phyloP scores from a whole-genome alignment of 2,113 vertebrate genomes.

The Physeter macrocephalus region DNA sequence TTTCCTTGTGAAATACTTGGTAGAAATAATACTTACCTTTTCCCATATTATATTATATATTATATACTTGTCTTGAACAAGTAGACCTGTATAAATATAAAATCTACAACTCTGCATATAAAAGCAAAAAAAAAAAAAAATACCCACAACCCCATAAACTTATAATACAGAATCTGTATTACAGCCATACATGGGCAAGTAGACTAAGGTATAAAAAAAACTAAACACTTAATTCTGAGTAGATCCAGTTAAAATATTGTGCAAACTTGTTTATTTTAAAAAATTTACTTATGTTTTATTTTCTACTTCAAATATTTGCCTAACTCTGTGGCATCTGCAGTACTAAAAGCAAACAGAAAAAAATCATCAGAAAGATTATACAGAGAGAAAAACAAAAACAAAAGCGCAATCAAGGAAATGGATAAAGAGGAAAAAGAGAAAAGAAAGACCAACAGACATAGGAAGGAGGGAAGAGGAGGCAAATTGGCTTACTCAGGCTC shows the following conservation, averaged over 20 bases:
- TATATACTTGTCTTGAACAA: background rate
- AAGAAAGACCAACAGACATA: conserved; percentile 57
- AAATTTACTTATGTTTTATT: conserved; percentile 19
- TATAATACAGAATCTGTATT: background rate
- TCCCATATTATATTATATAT: background rate
- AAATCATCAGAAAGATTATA: background rate
- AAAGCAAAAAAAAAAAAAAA: background rate
- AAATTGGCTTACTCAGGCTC: conserved; percentile 66
- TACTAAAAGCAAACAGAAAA: background rate
- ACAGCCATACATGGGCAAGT: background rate
- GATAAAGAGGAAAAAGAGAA: conserved; percentile 55
- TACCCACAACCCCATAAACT: background rate
- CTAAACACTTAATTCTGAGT: background rate
- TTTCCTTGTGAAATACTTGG: background rate
- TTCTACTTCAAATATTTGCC: conserved; percentile 9
- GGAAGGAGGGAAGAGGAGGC: conserved; percentile 33
- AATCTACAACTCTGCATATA: background rate
- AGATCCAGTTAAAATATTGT: background rate
- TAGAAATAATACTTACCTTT: background rate
- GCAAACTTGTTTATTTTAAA: background rate
- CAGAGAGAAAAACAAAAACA: background rate
- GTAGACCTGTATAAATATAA: background rate
- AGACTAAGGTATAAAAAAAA: background rate
- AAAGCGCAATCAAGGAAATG: conserved; percentile 25
- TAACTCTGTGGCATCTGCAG: background rate